Conservation (phyloP, 2,113 vertebrate genomes). For the Aegithalos caudatus region DNA sequence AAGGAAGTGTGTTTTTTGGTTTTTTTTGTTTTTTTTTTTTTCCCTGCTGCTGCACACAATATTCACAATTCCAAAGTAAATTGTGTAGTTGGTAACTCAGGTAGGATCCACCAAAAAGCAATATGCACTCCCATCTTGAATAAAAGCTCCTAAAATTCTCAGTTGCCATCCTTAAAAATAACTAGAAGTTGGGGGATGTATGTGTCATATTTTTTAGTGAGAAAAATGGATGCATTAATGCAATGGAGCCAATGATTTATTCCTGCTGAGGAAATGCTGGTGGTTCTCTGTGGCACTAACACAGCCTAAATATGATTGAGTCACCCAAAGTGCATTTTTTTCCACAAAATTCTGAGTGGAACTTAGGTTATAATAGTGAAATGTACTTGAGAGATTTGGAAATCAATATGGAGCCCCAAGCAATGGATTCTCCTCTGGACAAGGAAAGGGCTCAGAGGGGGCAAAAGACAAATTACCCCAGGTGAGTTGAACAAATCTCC, state of each 20-base stretch:
- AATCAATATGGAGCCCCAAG: background rate
- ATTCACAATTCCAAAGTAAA: background rate
- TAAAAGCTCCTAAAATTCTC: background rate
- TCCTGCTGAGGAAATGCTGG: accelerated
- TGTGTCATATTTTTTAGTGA: background rate
- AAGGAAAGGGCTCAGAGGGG: background rate
- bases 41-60: background rate
- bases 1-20: no score
- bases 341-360: background rate
- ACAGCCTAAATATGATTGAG: background rate
- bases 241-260: background rate
- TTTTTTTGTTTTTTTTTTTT: background rate
- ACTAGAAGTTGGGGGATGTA: background rate
- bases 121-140: background rate
- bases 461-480: accelerated
- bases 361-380: background rate
- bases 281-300: background rate
- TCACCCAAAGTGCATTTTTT: background rate
- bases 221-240: background rate
- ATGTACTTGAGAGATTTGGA: background rate
- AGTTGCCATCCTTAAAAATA: background rate
- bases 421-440: background rate
- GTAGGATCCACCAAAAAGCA: background rate
- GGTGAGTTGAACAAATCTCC: background rate
- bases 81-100: background rate